A percentile compares a stretch with the other conserved stretches of the same genome.
phyloP scores from a whole-genome alignment of 1,140 invertebrate species.

The Melanaphis sacchari region DNA sequence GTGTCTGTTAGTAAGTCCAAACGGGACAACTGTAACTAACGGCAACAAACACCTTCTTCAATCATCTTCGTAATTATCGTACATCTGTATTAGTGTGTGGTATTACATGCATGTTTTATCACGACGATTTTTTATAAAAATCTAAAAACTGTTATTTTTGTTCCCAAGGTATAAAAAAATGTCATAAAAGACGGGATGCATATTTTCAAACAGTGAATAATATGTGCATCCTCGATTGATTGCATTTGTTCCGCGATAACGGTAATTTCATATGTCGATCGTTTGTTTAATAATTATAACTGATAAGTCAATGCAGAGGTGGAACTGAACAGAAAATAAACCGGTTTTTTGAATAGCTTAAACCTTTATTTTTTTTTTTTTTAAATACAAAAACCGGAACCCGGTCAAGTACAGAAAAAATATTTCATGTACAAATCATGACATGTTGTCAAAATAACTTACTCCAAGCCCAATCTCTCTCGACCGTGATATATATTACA shows the following conservation, averaged over 20 bases:
- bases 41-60: background rate
- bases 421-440: background rate
- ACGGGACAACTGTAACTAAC: background rate
- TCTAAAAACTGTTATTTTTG: background rate
- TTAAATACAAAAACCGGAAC: background rate
- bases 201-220: background rate
- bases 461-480: background rate
- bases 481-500: background rate
- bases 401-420: background rate
- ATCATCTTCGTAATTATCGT: too few species aligned
- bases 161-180: background rate
- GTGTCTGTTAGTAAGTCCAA: background rate
- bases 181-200: background rate
- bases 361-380: background rate
- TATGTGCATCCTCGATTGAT: background rate
- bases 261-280: background rate
- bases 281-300: background rate
- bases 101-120: background rate
- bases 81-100: too few species aligned
- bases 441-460: constrained; percentile 2
- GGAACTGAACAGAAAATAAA: background rate
- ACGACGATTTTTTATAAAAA: background rate
- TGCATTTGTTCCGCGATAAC: background rate
- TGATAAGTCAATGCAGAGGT: background rate
- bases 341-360: background rate